Conservation (phyloP, 2,888 invertebrate genomes). For the Smittia aterrima region DNA sequence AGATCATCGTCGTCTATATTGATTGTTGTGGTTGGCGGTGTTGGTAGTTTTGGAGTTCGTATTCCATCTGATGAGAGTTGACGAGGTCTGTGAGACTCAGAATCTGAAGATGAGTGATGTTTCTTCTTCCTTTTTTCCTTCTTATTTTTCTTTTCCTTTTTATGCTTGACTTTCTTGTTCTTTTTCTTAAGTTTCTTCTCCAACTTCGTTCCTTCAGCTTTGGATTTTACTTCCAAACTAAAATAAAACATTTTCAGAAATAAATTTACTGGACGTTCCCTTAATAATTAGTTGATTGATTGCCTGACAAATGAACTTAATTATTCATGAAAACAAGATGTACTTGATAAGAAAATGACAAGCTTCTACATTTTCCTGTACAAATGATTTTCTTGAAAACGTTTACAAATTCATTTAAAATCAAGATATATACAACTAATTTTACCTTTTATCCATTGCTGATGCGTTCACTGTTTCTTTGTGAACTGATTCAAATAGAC, state of each 20-base stretch:
- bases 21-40: constrained; percentile 24
- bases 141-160: constrained; percentile 59
- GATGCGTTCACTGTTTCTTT: not conserved
- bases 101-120: constrained; percentile 54
- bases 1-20: constrained; percentile 12
- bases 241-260: not conserved
- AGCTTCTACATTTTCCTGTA: not conserved
- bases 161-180: constrained; percentile 66
- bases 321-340: not conserved
- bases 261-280: not conserved
- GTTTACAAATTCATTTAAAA: not conserved
- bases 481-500: not conserved
- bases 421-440: not conserved
- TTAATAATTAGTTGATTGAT: not conserved
- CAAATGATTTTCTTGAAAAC: not conserved
- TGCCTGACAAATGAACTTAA: not conserved
- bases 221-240: constrained; percentile 43
- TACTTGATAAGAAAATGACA: too few species aligned
- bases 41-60: constrained; percentile 3
- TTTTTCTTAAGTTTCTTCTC: constrained; percentile 58
- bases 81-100: too few species aligned
- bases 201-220: constrained; percentile 47
- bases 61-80: not conserved
- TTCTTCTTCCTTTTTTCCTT: constrained; percentile 58
- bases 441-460: not conserved